Conservation (phyloP, 2,797 vertebrate species). For the Myripristis murdjan region DNA sequence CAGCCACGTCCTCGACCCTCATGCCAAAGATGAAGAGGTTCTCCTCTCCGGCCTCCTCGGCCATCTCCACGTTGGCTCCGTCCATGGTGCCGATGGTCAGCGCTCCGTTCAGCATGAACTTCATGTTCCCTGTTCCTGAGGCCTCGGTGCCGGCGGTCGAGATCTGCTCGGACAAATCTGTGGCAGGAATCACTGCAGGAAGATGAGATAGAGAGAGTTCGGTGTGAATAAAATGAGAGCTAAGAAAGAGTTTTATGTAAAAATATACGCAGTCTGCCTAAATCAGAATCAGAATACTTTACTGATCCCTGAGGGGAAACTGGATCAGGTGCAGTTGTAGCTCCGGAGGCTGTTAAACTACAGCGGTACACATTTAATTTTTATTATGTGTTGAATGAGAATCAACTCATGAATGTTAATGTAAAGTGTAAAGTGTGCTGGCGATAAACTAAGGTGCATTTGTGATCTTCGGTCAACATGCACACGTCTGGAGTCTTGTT, state of each 20-base stretch:
- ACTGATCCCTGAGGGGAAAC: no score
- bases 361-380: no score
- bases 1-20: slow-evolving; percentile 91
- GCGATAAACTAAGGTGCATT: no score
- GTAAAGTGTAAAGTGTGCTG: not conserved
- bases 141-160: slow-evolving; percentile 97
- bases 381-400: not conserved
- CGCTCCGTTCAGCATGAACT: slow-evolving; percentile 98
- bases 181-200: slow-evolving; percentile 94
- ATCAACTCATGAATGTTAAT: not conserved
- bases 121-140: slow-evolving; percentile 97
- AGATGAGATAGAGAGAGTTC: slow-evolving; percentile 8
- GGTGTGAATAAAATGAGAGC: no score
- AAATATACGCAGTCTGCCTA: no score
- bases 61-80: slow-evolving; percentile 98
- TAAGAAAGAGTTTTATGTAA: no score
- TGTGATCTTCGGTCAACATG: no score
- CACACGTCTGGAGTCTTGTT: not conserved
- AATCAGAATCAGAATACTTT: no score
- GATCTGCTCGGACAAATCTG: slow-evolving; percentile 97
- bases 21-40: slow-evolving; percentile 98
- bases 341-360: no score
- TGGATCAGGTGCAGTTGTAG: no score
- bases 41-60: slow-evolving; percentile 94
- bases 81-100: slow-evolving; percentile 99